These are phyloP conservation scores for Epinotia demarniana DNA, from an alignment of 2,888 invertebrate genomes.

Conservation along the genomic window DNA sequence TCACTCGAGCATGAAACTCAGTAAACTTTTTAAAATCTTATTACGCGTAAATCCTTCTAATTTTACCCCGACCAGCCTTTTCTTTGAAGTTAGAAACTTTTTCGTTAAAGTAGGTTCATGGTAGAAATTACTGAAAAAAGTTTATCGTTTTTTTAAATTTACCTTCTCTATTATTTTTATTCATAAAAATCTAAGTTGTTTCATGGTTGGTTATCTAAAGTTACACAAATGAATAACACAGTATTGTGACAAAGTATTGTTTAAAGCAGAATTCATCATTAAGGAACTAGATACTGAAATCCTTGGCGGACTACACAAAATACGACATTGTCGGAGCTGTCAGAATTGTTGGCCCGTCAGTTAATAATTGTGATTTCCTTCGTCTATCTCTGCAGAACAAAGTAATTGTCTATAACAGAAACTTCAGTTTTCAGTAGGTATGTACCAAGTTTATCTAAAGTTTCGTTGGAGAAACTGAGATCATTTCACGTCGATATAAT, in stretches of 20 bases:
- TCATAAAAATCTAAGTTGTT: too few species aligned
- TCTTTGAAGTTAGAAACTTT: not conserved
- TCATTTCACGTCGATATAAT: not conserved
- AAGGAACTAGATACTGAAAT: not conserved
- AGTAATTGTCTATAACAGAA: conserved; percentile 37
- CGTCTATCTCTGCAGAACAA: conserved; percentile 32
- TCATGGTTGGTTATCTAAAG: too few species aligned
- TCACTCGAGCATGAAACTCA: too few species aligned
- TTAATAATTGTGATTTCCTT: conserved; percentile 30
- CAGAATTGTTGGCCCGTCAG: conserved; percentile 21
- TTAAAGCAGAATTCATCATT: not conserved
- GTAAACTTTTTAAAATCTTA: not conserved
- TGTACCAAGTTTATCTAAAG: conserved; percentile 27
- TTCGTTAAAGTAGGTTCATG: not conserved
- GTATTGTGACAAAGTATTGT: too few species aligned
- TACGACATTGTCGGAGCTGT: conserved; percentile 28
- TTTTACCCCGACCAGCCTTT: not conserved
- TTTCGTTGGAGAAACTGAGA: not conserved
- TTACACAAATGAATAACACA: too few species aligned
- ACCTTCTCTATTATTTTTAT: too few species aligned
- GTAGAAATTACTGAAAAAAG: not conserved
- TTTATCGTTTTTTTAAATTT: too few species aligned
- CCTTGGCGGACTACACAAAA: not conserved
- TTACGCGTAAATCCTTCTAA: not conserved
- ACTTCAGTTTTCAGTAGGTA: conserved; percentile 15